Base-by-base conservation (phyloP, 1,140 invertebrate genomes). In the Aphidius gifuensis region DNA sequence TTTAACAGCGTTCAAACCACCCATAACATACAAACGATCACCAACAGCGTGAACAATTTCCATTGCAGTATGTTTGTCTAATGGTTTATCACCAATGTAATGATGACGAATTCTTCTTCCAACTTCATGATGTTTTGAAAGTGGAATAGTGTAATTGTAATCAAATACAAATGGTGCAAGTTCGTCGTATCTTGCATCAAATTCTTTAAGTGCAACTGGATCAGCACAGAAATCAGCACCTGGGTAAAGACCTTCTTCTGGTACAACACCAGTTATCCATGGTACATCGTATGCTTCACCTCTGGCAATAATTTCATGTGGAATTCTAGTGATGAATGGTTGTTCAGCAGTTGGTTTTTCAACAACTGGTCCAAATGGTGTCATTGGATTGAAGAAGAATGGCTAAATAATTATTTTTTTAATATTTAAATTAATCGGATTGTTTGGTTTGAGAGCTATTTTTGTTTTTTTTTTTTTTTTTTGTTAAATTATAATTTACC, bases 231-330 rank as follows among this genome's bases (percentile, higher is more conserved):
- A 85, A 42, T 71, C 79, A 69, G 84, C 83, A 59, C 79, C 84
- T 9, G 85, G 85, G 68, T 84, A 88, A n/a, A 88, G 71, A 66
- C 85, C 86, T 70, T 87, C 86, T 65, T 86, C 81, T 9, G 81
- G 82, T 3, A 82, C 83, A 3, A 85, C 79, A 3, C 83, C 82
- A 5, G 82, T 81, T 39, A 88, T 78, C 76, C 85, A 85, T 9
- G 87, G 86, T 23, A 85, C 61, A 57, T 84, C 82, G 39, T 83
- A 78, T 53, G 81, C 81, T 43, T 75, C 68, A 1, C 85, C 84
- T 9, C 75, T 70, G 16, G 68, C 66, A 0, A 87, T 77, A 1
- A 86, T 82, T 51, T 84, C 77, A 64, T 80, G 80, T 0, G 87
- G 86, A 51, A 83, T 76, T 60, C 83, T 70, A 5, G 79, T 78